Evolutionary conservation across 2,888 invertebrate genomes (phyloP).

Genomic region (Orchestes rusci): DNA sequence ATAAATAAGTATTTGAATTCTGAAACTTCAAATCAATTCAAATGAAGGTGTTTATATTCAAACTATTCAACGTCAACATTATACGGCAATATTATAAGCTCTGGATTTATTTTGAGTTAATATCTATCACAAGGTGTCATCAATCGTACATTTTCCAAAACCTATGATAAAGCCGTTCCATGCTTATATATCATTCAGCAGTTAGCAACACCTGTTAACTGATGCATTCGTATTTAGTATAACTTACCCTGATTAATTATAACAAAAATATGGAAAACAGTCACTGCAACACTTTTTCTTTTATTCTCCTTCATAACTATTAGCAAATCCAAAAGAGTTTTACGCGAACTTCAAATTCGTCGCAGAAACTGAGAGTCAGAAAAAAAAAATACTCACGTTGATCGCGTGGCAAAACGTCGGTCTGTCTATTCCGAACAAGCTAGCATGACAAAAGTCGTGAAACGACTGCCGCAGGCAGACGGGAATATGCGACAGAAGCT

Average conservation of each 20-base stretch:
- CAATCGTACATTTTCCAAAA: slow-evolving; percentile 11
- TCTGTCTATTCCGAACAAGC: slow-evolving; percentile 11
- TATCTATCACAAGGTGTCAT: no score
- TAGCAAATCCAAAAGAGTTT: neutral
- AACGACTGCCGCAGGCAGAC: slow-evolving; percentile 24
- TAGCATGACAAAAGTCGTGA: slow-evolving; percentile 20
- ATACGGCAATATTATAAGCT: slow-evolving; percentile 11
- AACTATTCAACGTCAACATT: no score
- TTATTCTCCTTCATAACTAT: slow-evolving; percentile 15
- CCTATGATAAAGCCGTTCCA: slow-evolving; percentile 19
- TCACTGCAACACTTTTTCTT: slow-evolving; percentile 16
- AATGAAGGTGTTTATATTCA: no score
- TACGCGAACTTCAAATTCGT: slow-evolving; percentile 6
- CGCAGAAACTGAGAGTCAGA: neutral
- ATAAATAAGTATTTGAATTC: no score
- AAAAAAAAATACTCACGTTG: slow-evolving; percentile 19
- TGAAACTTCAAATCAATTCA: no score
- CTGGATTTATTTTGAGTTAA: no score
- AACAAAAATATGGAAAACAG: slow-evolving; percentile 19
- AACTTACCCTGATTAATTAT: slow-evolving; percentile 22
- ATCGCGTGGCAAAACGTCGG: slow-evolving; percentile 17
- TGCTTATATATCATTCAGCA: slow-evolving; percentile 13
- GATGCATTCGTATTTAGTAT: no score
- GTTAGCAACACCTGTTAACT: slow-evolving; percentile 21
- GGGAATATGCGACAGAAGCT: slow-evolving; percentile 25